These are phyloP conservation scores for Lycophotia porphyrea DNA, from an alignment of 2,888 invertebrate species.

Conservation along the genomic window DNA sequence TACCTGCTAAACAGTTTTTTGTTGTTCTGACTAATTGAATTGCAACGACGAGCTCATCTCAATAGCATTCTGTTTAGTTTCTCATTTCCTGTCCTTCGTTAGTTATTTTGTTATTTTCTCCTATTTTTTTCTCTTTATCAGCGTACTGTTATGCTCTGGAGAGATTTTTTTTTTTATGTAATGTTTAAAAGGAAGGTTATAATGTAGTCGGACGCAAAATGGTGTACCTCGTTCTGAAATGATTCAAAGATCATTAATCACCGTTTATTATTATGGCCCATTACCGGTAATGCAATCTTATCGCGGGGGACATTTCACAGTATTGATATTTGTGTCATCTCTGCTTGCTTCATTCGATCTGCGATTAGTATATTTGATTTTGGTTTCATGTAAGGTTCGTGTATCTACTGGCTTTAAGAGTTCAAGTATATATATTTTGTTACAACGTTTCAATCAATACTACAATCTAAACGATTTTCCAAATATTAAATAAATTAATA, in stretches of 20 bases:
- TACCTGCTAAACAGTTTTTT: background rate
- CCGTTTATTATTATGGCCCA: slow-evolving; percentile 49
- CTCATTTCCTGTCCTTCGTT: background rate
- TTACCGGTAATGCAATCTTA: slow-evolving; percentile 65
- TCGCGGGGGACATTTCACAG: slow-evolving; percentile 60
- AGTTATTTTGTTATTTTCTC: background rate
- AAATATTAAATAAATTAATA: background rate
- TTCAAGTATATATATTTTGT: background rate
- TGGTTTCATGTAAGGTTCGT: background rate
- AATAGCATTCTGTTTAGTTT: background rate
- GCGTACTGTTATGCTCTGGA: background rate
- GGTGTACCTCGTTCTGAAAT: slow-evolving; percentile 4
- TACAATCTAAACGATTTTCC: background rate
- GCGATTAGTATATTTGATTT: slow-evolving; percentile 3
- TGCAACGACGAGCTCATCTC: background rate
- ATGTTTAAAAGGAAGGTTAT: background rate
- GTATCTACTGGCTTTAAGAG: background rate
- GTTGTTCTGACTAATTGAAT: background rate
- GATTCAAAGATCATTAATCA: slow-evolving; percentile 64
- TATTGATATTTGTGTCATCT: slow-evolving; percentile 63
- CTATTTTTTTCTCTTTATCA: background rate
- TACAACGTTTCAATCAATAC: background rate
- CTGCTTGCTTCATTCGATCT: slow-evolving; percentile 29
- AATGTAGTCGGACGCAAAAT: slow-evolving; percentile 12
- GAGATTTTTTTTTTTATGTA: background rate